phyloP scores from a whole-genome alignment of 2,797 vertebrate species.

The Ptychobarbus kaznakovi region DNA sequence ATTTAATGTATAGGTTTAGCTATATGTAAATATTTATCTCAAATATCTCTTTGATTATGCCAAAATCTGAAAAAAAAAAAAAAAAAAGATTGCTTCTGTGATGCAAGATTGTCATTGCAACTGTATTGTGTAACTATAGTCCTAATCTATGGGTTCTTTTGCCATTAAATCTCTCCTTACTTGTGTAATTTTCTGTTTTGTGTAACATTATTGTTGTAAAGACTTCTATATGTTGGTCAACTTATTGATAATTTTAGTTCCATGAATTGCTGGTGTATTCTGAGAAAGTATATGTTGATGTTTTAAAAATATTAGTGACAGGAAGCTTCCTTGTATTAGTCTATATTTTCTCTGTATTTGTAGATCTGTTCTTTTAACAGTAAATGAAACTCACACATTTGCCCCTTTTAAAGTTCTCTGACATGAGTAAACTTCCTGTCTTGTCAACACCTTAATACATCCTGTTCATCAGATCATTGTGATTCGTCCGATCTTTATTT shows the following conservation, averaged over 20 bases:
- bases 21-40: not conserved
- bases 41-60: not conserved
- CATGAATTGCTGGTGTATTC: not conserved
- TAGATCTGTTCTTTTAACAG: not conserved
- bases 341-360: not conserved
- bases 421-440: slow-evolving; percentile 6
- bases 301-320: not conserved
- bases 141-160: not conserved
- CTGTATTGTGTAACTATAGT: not conserved
- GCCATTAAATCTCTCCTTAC: not conserved
- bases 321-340: not conserved
- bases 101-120: not conserved
- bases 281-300: not conserved
- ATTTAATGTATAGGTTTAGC: not conserved
- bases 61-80: not conserved
- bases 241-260: not conserved
- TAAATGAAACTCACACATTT: not conserved
- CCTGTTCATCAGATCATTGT: not conserved
- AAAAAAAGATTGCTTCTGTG: not conserved
- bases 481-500: not conserved
- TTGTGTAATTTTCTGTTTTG: not conserved
- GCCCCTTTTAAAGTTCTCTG: not conserved
- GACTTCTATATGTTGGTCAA: not conserved
- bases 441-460: not conserved
- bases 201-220: not conserved